These are phyloP conservation scores for Ammodytes dubius DNA, from an alignment of 2,113 vertebrate species.

Conservation along the genomic window DNA sequence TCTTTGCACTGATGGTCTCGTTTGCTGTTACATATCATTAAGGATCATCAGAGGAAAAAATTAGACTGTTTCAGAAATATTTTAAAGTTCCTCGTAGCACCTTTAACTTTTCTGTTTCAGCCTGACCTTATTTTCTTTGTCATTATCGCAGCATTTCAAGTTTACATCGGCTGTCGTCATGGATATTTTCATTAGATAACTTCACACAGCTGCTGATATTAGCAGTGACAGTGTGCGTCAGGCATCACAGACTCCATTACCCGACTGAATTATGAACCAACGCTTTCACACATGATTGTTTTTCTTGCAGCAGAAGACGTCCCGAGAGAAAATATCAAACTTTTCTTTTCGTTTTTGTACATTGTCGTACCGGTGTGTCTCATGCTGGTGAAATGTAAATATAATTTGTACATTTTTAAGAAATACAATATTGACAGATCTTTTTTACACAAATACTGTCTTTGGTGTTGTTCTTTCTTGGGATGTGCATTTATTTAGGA, in stretches of 20 bases:
- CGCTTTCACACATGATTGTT: conserved; percentile 7
- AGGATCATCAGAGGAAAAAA: too few species aligned
- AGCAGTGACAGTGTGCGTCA: conserved; percentile 39
- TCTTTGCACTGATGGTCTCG: too few species aligned
- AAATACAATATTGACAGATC: conserved; percentile 88
- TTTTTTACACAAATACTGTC: conserved; percentile 70
- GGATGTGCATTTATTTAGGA: not conserved
- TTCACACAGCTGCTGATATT: conserved; percentile 33
- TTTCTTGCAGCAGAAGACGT: conserved; percentile 3
- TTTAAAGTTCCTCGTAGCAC: too few species aligned
- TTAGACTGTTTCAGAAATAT: too few species aligned
- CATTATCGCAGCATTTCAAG: conserved; percentile 12
- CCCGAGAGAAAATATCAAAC: not conserved
- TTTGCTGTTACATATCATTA: too few species aligned
- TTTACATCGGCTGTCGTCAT: conserved; percentile 14
- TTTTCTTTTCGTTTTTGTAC: conserved; percentile 60
- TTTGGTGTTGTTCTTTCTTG: conserved; percentile 51
- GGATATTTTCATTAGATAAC: conserved; percentile 12
- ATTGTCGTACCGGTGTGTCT: conserved; percentile 36
- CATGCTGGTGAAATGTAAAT: conserved; percentile 89
- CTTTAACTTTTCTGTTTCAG: too few species aligned
- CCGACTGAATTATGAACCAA: conserved; percentile 43
- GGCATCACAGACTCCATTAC: conserved; percentile 25
- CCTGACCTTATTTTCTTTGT: not conserved
- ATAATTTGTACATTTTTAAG: conserved; percentile 94